These are phyloP conservation scores for Candidula unifasciata DNA, from an alignment of 2,888 invertebrate genomes.

Conservation along the genomic window DNA sequence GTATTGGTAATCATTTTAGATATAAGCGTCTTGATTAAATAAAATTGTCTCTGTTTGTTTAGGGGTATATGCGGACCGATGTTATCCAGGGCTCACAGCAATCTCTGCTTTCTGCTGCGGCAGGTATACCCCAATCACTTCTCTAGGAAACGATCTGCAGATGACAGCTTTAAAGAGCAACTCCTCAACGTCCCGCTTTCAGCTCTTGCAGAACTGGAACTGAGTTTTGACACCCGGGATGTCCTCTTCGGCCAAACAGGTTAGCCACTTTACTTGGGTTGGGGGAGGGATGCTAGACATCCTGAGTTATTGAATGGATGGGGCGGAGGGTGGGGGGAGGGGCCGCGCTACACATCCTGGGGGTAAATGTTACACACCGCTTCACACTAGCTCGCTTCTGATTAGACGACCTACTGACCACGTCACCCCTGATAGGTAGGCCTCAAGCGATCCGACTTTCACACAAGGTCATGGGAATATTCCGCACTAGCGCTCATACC, in stretches of 20 bases:
- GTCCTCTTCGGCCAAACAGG: neutral
- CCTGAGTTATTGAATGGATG: neutral
- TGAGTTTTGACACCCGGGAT: slow-evolving; percentile 34
- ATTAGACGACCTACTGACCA: too few species aligned
- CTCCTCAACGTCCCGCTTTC: slow-evolving; percentile 44
- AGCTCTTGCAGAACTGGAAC: slow-evolving; percentile 40
- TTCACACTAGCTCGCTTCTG: too few species aligned
- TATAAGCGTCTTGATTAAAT: too few species aligned
- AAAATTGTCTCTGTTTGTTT: too few species aligned
- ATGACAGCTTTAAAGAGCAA: slow-evolving; percentile 3
- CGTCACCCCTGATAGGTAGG: too few species aligned
- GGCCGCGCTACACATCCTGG: too few species aligned
- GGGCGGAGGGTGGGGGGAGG: neutral
- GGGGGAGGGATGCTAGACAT: neutral
- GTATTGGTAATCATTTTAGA: too few species aligned
- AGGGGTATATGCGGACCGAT: slow-evolving; percentile 45
- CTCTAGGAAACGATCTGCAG: slow-evolving; percentile 31
- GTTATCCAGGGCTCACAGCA: slow-evolving; percentile 39
- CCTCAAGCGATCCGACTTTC: too few species aligned
- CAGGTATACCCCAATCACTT: slow-evolving; percentile 45
- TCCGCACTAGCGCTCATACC: too few species aligned
- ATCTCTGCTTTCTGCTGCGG: slow-evolving; percentile 48
- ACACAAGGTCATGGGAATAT: too few species aligned
- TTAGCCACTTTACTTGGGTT: neutral
- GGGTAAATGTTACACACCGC: too few species aligned